A percentile compares a stretch with the other conserved stretches of the same genome.
These are phyloP conservation scores for Macaca nemestrina DNA, from an alignment of 2,113 vertebrate genomes.

Conservation along the genomic window DNA sequence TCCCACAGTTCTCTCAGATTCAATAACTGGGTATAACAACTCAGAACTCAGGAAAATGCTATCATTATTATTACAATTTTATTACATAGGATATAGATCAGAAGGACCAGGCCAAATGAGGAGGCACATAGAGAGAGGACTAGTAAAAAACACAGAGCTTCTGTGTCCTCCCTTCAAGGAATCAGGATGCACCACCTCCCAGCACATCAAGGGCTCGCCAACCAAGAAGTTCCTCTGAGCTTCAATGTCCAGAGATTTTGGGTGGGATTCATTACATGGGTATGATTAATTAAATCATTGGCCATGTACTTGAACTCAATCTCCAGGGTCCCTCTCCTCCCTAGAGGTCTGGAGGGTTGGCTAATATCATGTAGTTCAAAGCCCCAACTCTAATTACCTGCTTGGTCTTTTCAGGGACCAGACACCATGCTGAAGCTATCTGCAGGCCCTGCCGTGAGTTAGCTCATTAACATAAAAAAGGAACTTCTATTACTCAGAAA, in stretches of 20 bases:
- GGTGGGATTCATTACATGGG: not conserved
- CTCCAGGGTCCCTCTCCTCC: not conserved
- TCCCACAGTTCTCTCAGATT: not conserved
- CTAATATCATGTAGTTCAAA: not conserved
- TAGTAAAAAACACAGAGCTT: not conserved
- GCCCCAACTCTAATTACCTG: not conserved
- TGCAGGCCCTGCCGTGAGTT: not conserved
- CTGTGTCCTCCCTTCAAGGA: not conserved
- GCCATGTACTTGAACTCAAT: not conserved
- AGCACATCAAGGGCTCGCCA: not conserved
- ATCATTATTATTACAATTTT: not conserved
- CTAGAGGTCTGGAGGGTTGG: not conserved
- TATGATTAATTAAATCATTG: not conserved
- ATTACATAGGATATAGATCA: not conserved
- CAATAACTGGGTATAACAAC: not conserved
- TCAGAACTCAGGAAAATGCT: not conserved
- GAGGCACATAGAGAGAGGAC: not conserved
- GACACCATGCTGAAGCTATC: not conserved
- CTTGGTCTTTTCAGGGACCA: not conserved
- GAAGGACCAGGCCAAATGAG: not conserved
- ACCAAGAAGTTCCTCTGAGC: not conserved
- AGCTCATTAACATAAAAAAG: not conserved
- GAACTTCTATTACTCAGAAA: not conserved
- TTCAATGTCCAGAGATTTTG: not conserved
- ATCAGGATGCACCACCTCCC: too few relatives aligned